Evolutionary conservation across 2,113 vertebrate genomes (phyloP).

Genomic region (Pseudopipra pipra): DNA sequence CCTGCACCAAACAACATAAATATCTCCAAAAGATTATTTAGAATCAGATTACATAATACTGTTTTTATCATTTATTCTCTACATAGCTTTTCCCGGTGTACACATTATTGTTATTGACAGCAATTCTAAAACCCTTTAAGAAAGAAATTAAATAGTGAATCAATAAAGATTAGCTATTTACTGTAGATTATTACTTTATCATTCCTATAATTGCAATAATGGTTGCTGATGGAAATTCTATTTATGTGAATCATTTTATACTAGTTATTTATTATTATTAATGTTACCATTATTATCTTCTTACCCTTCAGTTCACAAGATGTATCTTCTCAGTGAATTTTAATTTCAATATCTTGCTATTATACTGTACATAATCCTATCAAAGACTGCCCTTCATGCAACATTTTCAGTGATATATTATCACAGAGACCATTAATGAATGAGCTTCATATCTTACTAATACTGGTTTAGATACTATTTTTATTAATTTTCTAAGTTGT

Average conservation of each 20-base stretch:
- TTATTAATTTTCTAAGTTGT: slow-evolving; percentile 88
- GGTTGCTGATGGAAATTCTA: slow-evolving; percentile 81
- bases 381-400: slow-evolving; percentile 92
- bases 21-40: slow-evolving; percentile 54
- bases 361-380: slow-evolving; percentile 88
- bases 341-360: slow-evolving; percentile 88
- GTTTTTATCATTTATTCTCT: slow-evolving; percentile 31
- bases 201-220: slow-evolving; percentile 84
- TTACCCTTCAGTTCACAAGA: slow-evolving; percentile 85
- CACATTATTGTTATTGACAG: slow-evolving; percentile 78
- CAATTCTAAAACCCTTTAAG: slow-evolving; percentile 65
- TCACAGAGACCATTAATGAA: slow-evolving; percentile 88
- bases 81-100: slow-evolving; percentile 24
- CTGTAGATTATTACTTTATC: slow-evolving; percentile 86
- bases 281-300: slow-evolving; percentile 84
- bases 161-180: slow-evolving; percentile 92
- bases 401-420: slow-evolving; percentile 92
- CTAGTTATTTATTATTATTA: slow-evolving; percentile 92
- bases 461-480: slow-evolving; percentile 88
- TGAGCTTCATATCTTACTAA: slow-evolving; percentile 88
- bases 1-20: slow-evolving; percentile 45
- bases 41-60: slow-evolving; percentile 35
- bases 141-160: slow-evolving; percentile 78
- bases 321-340: slow-evolving; percentile 90
- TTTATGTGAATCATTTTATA: slow-evolving; percentile 87